phyloP scores from a whole-genome alignment of 2,113 vertebrate genomes.

The Myiagra hebetior region DNA sequence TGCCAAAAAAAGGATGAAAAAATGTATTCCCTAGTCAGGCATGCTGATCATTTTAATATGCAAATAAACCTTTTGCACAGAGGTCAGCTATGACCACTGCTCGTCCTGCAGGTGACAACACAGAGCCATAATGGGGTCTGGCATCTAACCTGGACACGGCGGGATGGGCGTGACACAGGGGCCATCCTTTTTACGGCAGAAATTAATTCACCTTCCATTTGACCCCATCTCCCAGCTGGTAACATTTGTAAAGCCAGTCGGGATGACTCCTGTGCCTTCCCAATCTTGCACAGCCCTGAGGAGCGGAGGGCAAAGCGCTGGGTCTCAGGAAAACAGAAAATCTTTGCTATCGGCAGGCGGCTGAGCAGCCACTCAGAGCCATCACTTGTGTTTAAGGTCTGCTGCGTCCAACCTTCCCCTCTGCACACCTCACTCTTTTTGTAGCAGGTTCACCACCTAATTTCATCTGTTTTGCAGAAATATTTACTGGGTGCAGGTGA shows the following conservation, averaged over 20 bases:
- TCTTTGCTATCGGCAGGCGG: slow-evolving; percentile 37
- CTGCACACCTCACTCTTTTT: background rate
- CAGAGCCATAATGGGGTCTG: background rate
- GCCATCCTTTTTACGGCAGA: accelerated
- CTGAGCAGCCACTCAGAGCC: slow-evolving; percentile 26
- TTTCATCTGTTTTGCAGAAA: slow-evolving; percentile 57
- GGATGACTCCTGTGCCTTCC: background rate
- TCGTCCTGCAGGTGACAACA: background rate
- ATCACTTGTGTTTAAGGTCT: slow-evolving; percentile 26
- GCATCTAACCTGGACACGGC: accelerated
- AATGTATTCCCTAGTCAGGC: background rate
- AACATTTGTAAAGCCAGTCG: background rate
- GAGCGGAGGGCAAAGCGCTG: background rate
- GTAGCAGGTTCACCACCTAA: background rate
- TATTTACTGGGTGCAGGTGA: slow-evolving; percentile 42
- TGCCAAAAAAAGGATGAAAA: background rate
- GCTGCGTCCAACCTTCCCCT: background rate
- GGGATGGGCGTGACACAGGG: accelerated
- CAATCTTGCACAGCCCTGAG: background rate
- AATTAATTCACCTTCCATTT: background rate
- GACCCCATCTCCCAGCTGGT: background rate
- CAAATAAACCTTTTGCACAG: background rate
- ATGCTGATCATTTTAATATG: background rate
- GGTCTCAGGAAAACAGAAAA: background rate
- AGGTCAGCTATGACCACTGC: background rate